phyloP scores from a whole-genome alignment of 2,888 invertebrate species.

The Platynereis dumerilii region DNA sequence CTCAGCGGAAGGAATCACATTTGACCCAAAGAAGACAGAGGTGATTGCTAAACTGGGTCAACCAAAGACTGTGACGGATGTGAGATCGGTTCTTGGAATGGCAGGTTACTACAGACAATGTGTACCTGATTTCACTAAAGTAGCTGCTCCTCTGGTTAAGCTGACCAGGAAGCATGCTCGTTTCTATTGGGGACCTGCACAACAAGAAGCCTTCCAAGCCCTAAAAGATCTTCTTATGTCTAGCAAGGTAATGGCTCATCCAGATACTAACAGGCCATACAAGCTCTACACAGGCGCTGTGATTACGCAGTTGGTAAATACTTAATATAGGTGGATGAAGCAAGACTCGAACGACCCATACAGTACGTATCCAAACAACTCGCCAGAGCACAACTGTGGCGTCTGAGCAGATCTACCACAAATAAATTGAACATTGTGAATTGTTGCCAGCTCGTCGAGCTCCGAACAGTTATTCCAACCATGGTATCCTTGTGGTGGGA shows the following conservation, averaged over 20 bases:
- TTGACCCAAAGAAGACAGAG: conserved; percentile 9
- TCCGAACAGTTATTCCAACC: too few relatives aligned
- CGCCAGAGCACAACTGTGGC: too few relatives aligned
- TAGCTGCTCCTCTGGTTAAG: conserved; percentile 15
- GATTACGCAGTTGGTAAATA: too few relatives aligned
- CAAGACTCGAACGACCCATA: too few relatives aligned
- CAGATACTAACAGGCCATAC: conserved; percentile 7
- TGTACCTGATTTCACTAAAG: conserved; percentile 19
- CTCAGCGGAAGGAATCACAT: conserved; percentile 23
- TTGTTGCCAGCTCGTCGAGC: too few relatives aligned
- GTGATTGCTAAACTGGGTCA: conserved; percentile 9
- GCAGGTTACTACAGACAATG: conserved; percentile 25
- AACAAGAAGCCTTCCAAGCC: too few relatives aligned
- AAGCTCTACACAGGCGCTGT: conserved; percentile 11
- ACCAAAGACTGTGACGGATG: conserved; percentile 7
- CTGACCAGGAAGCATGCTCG: conserved; percentile 1
- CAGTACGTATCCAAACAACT: too few relatives aligned
- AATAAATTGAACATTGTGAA: too few relatives aligned
- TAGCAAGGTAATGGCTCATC: conserved; percentile 9
- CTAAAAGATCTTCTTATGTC: conserved; percentile 16
- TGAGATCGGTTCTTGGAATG: conserved; percentile 18
- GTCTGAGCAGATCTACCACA: too few relatives aligned
- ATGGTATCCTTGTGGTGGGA: too few relatives aligned
- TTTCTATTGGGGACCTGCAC: conserved; percentile 4
- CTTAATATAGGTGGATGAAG: too few relatives aligned